Conservation (phyloP, 2,113 vertebrate genomes). For the Canis aureus region DNA sequence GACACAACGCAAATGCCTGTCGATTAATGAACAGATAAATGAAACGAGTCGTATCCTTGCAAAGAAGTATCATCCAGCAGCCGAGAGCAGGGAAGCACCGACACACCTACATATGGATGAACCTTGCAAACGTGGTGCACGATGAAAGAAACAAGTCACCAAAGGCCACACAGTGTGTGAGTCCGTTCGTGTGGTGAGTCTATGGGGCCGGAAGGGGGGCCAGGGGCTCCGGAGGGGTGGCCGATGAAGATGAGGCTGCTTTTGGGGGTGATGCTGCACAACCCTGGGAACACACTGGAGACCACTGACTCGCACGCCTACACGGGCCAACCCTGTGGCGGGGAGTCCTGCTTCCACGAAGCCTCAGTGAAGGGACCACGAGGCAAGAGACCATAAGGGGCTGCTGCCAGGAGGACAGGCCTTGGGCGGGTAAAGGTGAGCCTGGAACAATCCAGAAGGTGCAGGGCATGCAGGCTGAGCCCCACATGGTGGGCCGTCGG, state of each 20-base stretch:
- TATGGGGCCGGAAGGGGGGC: not conserved
- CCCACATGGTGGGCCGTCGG: too few relatives aligned
- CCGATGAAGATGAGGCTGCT: not conserved
- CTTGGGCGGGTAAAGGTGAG: not conserved
- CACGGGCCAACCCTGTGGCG: fast-evolving
- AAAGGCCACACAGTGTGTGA: not conserved
- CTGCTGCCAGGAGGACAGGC: fast-evolving
- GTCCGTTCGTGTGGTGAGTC: not conserved
- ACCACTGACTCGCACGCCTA: too few relatives aligned
- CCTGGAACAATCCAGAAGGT: not conserved
- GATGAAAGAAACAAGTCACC: not conserved
- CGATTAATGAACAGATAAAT: not conserved
- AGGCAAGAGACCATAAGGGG: not conserved
- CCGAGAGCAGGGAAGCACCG: fast-evolving
- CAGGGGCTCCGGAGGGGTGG: not conserved
- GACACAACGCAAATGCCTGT: not conserved
- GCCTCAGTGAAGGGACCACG: fast-evolving
- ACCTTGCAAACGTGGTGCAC: not conserved
- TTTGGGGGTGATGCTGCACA: not conserved
- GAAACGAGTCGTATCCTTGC: fast-evolving
- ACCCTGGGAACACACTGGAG: too few relatives aligned
- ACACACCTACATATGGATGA: not conserved
- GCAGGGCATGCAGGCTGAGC: not conserved
- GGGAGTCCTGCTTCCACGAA: fast-evolving
- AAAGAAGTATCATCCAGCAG: fast-evolving